Conservation (phyloP, 2,797 vertebrate species). For the Numenius phaeopus region DNA sequence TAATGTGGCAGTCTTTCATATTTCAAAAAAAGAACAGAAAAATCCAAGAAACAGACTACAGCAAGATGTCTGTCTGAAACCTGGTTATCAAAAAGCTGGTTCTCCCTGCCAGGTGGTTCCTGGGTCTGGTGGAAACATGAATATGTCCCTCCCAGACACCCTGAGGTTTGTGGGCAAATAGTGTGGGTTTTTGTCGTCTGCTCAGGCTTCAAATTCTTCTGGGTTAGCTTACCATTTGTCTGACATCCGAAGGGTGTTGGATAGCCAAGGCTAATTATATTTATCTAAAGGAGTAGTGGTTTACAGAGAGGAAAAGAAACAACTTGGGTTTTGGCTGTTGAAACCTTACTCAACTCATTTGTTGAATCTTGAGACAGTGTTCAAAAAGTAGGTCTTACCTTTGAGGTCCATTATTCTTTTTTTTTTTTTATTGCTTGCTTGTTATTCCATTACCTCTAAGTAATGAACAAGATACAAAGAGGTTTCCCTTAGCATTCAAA, state of each 20-base stretch:
- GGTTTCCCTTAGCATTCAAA: not conserved
- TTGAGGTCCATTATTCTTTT: not conserved
- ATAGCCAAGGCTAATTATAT: not conserved
- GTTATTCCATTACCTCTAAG: not conserved
- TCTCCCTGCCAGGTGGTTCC: not conserved
- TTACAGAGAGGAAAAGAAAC: not conserved
- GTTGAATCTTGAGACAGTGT: not conserved
- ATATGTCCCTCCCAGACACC: not conserved
- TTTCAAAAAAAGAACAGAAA: not conserved
- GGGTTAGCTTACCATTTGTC: not conserved
- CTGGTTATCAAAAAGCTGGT: not conserved
- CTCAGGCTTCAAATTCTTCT: not conserved
- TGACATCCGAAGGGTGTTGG: not conserved
- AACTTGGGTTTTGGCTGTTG: not conserved
- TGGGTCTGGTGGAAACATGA: not conserved
- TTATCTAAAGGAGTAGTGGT: not conserved
- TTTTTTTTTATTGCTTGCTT: not conserved
- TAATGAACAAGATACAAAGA: not conserved
- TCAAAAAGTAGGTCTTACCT: not conserved
- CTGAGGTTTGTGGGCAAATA: not conserved
- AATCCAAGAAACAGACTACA: not conserved
- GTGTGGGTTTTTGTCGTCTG: not conserved
- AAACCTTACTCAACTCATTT: not conserved
- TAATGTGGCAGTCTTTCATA: constrained; percentile 30
- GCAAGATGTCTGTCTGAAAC: not conserved